Percentiles rank a stretch among this genome's conserved stretches.
Evolutionary conservation across 2,888 invertebrate genomes (phyloP).

Genomic region (Mimumesa dahlbomi): DNA sequence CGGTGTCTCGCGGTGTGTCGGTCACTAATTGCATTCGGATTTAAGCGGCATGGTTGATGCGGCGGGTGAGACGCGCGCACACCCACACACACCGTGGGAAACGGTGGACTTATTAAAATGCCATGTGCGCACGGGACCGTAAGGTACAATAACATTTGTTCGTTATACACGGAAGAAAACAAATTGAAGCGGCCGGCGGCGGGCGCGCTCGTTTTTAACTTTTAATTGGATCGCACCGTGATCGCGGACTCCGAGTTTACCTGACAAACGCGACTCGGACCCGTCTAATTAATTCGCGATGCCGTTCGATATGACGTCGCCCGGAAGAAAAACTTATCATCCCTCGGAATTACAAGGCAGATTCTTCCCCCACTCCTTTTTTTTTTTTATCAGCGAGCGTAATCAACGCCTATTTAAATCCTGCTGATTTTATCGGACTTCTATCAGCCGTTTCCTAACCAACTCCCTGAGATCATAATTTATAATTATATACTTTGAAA

Average conservation of each 20-base stretch:
- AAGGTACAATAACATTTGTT: constrained; percentile 59
- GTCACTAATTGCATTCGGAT: constrained; percentile 42
- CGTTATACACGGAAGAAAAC: constrained; percentile 53
- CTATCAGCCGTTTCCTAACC: too few species aligned
- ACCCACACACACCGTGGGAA: constrained; percentile 5
- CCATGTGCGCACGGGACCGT: constrained; percentile 27
- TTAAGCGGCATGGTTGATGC: constrained; percentile 21
- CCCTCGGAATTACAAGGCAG: too few species aligned
- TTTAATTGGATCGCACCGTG: constrained; percentile 60
- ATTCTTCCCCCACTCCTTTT: too few species aligned
- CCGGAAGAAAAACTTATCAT: constrained; percentile 22
- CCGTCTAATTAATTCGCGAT: constrained; percentile 59
- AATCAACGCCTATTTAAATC: too few species aligned
- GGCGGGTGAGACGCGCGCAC: constrained; percentile 7
- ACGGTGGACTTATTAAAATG: constrained; percentile 54
- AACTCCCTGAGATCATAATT: too few species aligned
- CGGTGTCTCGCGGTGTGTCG: too few species aligned
- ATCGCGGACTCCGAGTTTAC: constrained; percentile 27
- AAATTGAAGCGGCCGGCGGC: constrained; percentile 41
- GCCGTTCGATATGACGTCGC: constrained; percentile 28
- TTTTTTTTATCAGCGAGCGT: too few species aligned
- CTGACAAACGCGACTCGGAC: constrained; percentile 29
- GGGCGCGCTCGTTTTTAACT: constrained; percentile 57
- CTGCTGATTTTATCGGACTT: too few species aligned
- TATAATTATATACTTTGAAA: too few species aligned